phyloP scores from a whole-genome alignment of 2,888 invertebrate genomes.

The Drosophila fulvimacula region DNA sequence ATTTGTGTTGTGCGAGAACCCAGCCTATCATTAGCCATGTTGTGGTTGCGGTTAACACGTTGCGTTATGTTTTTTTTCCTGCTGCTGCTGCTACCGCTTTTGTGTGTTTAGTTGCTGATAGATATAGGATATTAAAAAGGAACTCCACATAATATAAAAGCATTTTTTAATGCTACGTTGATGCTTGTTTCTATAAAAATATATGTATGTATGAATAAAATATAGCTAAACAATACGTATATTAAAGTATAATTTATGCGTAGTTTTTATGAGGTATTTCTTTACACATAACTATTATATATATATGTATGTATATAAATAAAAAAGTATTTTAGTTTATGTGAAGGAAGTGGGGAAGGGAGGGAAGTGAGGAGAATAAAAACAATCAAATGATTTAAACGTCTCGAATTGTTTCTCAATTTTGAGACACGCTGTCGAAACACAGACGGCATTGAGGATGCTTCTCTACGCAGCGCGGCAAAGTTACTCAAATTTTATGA shows the following conservation, averaged over 20 bases:
- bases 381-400: constrained; percentile 70
- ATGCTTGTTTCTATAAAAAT: neutral
- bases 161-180: neutral
- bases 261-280: constrained; percentile 1
- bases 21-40: constrained; percentile 29
- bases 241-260: neutral
- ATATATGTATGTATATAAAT: neutral
- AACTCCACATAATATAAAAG: neutral
- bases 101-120: neutral
- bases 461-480: constrained; percentile 1
- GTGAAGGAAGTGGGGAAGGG: constrained; percentile 24
- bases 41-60: constrained; percentile 36
- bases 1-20: constrained; percentile 32
- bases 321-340: neutral
- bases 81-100: neutral
- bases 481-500: constrained; percentile 71
- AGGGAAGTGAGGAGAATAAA: constrained; percentile 19
- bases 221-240: neutral
- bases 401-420: constrained; percentile 76
- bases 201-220: neutral
- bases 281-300: constrained; percentile 5
- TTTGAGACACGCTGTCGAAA: constrained; percentile 27
- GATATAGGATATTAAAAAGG: neutral
- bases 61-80: neutral
- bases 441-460: neutral